Conservation (phyloP, 2,113 vertebrate species). For the Melanostigma gelatinosum region DNA sequence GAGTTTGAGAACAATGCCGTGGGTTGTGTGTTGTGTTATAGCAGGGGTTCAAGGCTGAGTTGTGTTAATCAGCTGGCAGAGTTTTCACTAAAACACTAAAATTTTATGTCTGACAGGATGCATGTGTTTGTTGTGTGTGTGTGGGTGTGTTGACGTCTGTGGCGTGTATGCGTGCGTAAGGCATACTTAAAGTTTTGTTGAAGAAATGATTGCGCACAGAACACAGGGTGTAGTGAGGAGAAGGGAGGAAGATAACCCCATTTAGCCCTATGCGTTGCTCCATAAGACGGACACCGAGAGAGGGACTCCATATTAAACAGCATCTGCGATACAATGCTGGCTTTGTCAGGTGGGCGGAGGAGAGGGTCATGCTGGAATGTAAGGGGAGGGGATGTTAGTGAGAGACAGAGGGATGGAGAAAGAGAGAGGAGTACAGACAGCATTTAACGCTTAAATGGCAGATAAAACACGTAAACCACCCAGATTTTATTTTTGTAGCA, state of each 20-base stretch:
- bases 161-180: neutral
- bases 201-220: constrained; percentile 1
- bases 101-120: neutral
- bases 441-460: neutral
- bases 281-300: constrained; percentile 54
- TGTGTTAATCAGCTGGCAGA: constrained; percentile 30
- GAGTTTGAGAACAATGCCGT: constrained; percentile 38
- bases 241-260: constrained; percentile 28
- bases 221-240: constrained; percentile 17
- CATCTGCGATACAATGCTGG: constrained; percentile 75
- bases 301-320: constrained; percentile 76
- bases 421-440: constrained; percentile 4
- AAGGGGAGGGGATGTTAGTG: constrained; percentile 57
- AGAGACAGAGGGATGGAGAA: constrained; percentile 48
- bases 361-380: constrained; percentile 74
- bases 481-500: neutral
- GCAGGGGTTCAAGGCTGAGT: constrained; percentile 28
- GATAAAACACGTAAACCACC: neutral
- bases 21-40: constrained; percentile 40
- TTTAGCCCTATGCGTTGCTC: constrained; percentile 35
- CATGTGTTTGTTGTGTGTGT: neutral
- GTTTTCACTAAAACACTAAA: constrained; percentile 40
- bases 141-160: neutral
- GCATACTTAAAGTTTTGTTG: constrained; percentile 12
- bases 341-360: constrained; percentile 82